Base-by-base conservation (phyloP, 2,888 invertebrate species). In the Eupeodes latifasciatus region DNA sequence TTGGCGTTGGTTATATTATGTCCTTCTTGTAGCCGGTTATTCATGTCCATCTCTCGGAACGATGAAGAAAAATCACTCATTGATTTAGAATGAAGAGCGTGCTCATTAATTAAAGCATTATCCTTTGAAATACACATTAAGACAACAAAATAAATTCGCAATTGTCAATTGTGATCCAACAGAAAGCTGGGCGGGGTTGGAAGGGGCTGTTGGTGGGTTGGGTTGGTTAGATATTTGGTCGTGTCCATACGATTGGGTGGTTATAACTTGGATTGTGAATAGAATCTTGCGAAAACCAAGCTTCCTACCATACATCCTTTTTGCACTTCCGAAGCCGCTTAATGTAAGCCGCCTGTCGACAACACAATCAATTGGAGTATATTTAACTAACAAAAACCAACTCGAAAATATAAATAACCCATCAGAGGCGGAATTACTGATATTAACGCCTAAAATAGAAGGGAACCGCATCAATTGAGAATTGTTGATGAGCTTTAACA, bases 31-130 rank as follows among this genome's bases (percentile, higher is more conserved):
- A 16, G 49, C 16, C 51, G 62, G 47, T n/a, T 19, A 62, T 75
- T 12, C 61, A 55, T 47, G 16, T 74, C 34, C 59, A 71, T 71
- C 71, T 55, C 7, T n/a, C 4, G 11, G 10, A 47, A 53, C 67
- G 76, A 77, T 59, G 72, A 71, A 84, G 77, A 78, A 81, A 85
- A 88, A 85, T 88, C 81, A 78, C 81, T 88, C 88, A 88, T 88
- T 88, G 88, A 88, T 88, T 88, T 88, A 85, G 85, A 88, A 76
- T 64, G 64, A 69, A 88, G 85, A 88, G 88, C 72, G 72, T 81
- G 88, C 85, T 88, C 88, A 88, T 88, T 88, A 88, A 88, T 88
- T 88, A 88, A 88, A 88, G 74, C 77, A 78, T 85, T 88, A 85
- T 85, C 84, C 84, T 75, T 85, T 81, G 74, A 78, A 83, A 84